phyloP scores from a whole-genome alignment of 2,113 vertebrate species.

The Calyptommatus sinebrachiatus region DNA sequence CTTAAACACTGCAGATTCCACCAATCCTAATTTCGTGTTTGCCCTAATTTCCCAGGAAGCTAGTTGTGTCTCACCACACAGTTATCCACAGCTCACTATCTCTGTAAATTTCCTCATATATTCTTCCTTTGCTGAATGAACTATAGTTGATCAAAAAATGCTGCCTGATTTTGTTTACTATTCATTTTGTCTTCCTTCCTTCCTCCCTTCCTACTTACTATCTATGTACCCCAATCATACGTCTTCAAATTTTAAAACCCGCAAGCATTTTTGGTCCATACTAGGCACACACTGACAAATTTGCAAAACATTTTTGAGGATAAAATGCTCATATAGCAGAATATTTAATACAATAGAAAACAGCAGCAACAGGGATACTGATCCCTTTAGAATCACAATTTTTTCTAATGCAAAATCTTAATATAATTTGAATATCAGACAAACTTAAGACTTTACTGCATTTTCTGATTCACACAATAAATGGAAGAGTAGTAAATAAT shows the following conservation, averaged over 20 bases:
- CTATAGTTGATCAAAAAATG: neutral
- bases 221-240: neutral
- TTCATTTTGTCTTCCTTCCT: neutral
- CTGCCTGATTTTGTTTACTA: neutral
- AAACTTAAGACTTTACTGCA: too few relatives aligned
- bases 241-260: neutral
- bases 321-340: too few relatives aligned
- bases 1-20: neutral
- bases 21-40: neutral
- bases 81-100: neutral
- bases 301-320: too few relatives aligned
- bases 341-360: too few relatives aligned
- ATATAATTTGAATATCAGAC: too few relatives aligned
- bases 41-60: neutral
- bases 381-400: too few relatives aligned
- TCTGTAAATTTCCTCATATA: neutral
- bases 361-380: too few relatives aligned
- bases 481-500: too few relatives aligned
- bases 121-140: neutral
- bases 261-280: neutral
- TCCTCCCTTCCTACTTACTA: neutral
- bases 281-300: too few relatives aligned
- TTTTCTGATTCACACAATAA: too few relatives aligned
- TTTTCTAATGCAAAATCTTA: too few relatives aligned
- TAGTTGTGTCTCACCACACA: too few relatives aligned